Conservation (phyloP, 2,113 vertebrate species). For the Hydrolagus affinis region DNA sequence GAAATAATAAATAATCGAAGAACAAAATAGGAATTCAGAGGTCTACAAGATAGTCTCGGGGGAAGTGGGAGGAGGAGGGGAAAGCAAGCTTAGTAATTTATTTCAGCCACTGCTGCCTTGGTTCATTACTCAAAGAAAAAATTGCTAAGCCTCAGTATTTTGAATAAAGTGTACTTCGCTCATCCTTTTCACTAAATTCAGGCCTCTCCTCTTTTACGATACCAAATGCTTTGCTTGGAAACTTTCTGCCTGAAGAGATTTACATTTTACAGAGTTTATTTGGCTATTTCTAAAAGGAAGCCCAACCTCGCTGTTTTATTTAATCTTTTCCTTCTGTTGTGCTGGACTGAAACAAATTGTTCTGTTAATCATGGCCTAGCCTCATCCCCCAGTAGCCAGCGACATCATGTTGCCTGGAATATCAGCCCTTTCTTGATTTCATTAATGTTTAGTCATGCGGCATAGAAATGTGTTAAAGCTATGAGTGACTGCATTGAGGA, state of each 20-base stretch:
- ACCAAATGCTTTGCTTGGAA: too few species aligned
- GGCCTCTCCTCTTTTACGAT: background rate
- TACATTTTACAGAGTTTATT: background rate
- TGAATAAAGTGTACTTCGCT: background rate
- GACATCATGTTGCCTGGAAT: background rate
- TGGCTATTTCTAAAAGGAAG: background rate
- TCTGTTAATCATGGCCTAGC: background rate
- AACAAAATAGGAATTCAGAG: background rate
- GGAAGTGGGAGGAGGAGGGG: background rate
- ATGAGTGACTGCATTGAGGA: conserved; percentile 22
- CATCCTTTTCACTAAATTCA: background rate
- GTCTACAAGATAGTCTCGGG: background rate
- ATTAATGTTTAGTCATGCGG: background rate
- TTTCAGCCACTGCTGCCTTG: background rate
- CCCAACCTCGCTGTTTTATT: background rate
- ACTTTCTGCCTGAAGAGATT: too few species aligned
- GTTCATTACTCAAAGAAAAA: background rate
- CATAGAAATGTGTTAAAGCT: background rate
- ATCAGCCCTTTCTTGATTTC: background rate
- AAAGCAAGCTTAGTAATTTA: background rate
- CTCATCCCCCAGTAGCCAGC: background rate
- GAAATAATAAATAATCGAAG: conserved; percentile 26
- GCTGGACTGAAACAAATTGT: background rate
- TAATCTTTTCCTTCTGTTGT: background rate
- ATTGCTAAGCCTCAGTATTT: background rate